Evolutionary conservation across 1,140 invertebrate genomes (phyloP), one percentile per base, ranked within the genome.

Genomic region (Chelonus insularis): DNA sequence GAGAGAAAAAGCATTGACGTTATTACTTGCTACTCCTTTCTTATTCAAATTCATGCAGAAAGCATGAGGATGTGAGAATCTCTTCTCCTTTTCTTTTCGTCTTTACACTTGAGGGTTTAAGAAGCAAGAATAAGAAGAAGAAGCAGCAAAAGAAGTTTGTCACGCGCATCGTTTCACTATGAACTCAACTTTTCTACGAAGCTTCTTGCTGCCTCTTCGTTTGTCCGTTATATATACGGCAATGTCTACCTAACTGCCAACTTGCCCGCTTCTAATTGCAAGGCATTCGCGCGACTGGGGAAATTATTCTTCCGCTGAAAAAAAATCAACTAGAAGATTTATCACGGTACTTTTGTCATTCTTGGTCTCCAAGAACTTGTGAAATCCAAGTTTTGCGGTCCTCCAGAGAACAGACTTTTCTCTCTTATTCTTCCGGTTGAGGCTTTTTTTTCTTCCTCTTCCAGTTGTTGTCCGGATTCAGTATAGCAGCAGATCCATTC

Each of bases 21-120:
- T 55, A 55, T 55, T 37, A 51, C 48, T 55, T 55, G 52, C 6
- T 9, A 9, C 52, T 55, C 34, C 21, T 55, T 55, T 55, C 52
- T 55, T 55, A 55, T 55, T 55, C 52, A 55, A 55, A 55, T 55
- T 55, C 52, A 55, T 55, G 52, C 52, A 37, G 11, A 18, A 55
- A 34, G 48, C 8, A 55, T 14, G 9, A 55, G 16, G 52, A 36
- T 32, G 52, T 6, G 14, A 29, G n/a, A 55, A 18, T n/a, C 11
- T 5, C 32, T 16, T 36, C 2, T 18, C 52, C 39, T 18, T 21
- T 55, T 16, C 32, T 51, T 23, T 51, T 37, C 34, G 52, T 39
- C 52, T 55, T 37, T 16, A 55, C 34, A 14, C 34, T 39, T 21
- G 14, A 52, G 50, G 50, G 20, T 23, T 16, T 20, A 29, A 34